phyloP scores from a whole-genome alignment of 2,797 vertebrate genomes.

The Gymnothorax reevesii region DNA sequence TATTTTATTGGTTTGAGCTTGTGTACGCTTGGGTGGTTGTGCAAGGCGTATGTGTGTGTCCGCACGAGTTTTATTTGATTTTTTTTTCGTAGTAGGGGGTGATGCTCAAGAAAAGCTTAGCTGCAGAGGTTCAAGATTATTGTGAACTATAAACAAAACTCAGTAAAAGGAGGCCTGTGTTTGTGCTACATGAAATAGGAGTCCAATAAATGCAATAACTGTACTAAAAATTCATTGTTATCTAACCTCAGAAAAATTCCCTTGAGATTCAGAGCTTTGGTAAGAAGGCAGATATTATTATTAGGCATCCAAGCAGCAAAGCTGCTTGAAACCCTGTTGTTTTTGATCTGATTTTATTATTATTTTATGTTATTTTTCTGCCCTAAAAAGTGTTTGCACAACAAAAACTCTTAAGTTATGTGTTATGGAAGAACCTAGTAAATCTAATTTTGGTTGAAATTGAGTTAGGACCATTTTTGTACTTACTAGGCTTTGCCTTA shows the following conservation, averaged over 20 bases:
- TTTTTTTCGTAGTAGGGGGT: background rate
- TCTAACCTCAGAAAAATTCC: background rate
- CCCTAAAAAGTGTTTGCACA: no score
- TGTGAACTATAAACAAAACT: no score
- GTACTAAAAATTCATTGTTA: background rate
- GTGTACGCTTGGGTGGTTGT: background rate
- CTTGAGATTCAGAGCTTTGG: background rate
- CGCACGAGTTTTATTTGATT: no score
- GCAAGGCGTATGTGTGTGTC: background rate
- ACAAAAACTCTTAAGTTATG: no score
- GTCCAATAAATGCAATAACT: background rate
- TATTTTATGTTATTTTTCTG: no score
- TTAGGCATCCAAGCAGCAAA: background rate
- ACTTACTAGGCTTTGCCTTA: no score
- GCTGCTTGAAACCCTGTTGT: background rate
- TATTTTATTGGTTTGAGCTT: background rate
- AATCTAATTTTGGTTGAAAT: no score
- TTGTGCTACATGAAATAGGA: background rate
- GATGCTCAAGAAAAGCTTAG: conserved; percentile 9
- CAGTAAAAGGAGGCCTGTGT: background rate
- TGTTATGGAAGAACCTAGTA: no score
- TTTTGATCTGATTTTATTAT: no score
- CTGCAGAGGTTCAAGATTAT: conserved; percentile 4
- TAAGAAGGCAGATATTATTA: no score
- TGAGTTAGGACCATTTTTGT: no score